Evolutionary conservation across 92 coral and sea anemone species (phyloP).

Genomic region (Nematostella vectensis): DNA sequence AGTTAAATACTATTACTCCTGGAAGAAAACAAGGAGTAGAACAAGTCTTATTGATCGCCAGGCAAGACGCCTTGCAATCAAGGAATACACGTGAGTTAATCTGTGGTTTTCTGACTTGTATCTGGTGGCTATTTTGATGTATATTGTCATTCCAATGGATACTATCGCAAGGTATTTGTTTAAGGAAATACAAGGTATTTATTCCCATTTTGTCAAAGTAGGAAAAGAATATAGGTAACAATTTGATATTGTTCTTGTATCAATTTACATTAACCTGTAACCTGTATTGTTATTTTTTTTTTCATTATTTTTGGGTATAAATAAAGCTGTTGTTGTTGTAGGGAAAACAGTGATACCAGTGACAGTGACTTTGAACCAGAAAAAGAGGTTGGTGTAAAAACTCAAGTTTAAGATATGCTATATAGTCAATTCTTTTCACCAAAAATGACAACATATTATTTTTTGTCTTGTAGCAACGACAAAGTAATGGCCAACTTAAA

Average conservation of each 20-base stretch:
- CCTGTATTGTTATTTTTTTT: background rate
- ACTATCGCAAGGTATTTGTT: too few relatives aligned
- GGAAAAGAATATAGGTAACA: too few relatives aligned
- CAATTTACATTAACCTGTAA: too few relatives aligned
- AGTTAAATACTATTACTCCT: constrained; percentile 93
- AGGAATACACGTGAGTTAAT: constrained; percentile 35
- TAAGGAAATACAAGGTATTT: too few relatives aligned
- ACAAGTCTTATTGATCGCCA: constrained; percentile 97
- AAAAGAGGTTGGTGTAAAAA: constrained; percentile 69
- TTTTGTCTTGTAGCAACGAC: constrained; percentile 26
- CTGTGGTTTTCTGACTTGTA: background rate
- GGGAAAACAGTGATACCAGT: constrained; percentile 94
- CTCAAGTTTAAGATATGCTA: too few relatives aligned
- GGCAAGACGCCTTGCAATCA: constrained; percentile 73
- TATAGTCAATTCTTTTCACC: too few relatives aligned
- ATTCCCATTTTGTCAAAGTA: too few relatives aligned
- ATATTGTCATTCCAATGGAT: background rate
- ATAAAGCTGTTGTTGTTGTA: constrained; percentile 2
- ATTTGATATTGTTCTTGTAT: too few relatives aligned
- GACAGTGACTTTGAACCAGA: constrained; percentile 99
- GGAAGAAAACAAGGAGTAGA: constrained; percentile 97
- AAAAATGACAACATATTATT: too few relatives aligned
- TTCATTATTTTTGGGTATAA: background rate
- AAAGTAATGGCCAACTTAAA: constrained; percentile 72
- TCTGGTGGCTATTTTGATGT: background rate